Evolutionary conservation across 2,888 invertebrate genomes (phyloP), one percentile per base, ranked within the genome.

Genomic region (Aethes cnicana): DNA sequence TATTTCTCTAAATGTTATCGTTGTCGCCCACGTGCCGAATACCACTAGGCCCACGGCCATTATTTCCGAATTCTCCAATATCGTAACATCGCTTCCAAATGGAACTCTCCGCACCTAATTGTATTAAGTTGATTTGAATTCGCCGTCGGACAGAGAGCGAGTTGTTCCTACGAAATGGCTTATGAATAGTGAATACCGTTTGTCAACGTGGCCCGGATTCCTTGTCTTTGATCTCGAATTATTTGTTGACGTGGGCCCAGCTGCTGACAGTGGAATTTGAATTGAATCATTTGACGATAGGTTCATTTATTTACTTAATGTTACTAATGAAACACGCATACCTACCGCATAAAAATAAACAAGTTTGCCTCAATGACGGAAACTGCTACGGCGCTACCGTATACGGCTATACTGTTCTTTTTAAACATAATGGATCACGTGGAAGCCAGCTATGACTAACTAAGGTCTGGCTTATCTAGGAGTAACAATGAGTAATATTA

Each of bases 391-490:
- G n/a, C n/a, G 23, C 14, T 11, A 9, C 52, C 52, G 32, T 52
- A 39, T 26, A 52, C 39, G 37, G 46, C 16, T 9, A 30, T 42
- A 33, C 25, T 20, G 26, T 25, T 28, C 37, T 16, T 39, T 39
- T 44, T 14, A 52, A 52, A 50, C 33, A 42, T 49, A 54, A 59
- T 48, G 62, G 61, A 66, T 64, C 58, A 63, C 54, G 59, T 57
- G 54, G 56, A 59, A 58, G 65, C 63, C 66, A 71, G 11, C 12
- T 41, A 44, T 46, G 52, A 44, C 52, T 72, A 74, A 42, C 49
- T 72, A 74, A 72, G 67, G 67, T 64, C 66, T 56, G 57, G 61
- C 61, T 74, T 73, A 76, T 77, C 72, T 72, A 65, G 66, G 61
- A 66, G 66, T 56, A 70, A 66, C 66, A 67, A 70, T 76, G 74